These are phyloP conservation scores for Mythimna ferrago DNA, from an alignment of 2,888 invertebrate species.

Conservation along the genomic window DNA sequence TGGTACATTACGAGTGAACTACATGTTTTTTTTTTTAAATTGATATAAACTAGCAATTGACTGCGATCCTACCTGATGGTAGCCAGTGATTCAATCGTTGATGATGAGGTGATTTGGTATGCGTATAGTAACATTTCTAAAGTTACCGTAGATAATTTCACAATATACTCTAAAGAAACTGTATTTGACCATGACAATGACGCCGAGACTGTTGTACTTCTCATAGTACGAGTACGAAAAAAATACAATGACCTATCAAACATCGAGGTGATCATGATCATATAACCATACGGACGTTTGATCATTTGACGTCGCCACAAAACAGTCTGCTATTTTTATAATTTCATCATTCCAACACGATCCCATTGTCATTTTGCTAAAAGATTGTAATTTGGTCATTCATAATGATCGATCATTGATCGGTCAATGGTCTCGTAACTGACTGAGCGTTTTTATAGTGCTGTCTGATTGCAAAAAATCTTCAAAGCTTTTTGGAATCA, in stretches of 20 bases:
- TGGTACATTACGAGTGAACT: neutral
- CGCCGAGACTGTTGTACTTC: conserved; percentile 14
- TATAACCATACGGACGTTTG: neutral
- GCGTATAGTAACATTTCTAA: neutral
- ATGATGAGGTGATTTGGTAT: neutral
- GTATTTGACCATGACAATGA: conserved; percentile 36
- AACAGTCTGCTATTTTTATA: neutral
- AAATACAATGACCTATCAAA: conserved; percentile 23
- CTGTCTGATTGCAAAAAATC: neutral
- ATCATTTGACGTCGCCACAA: conserved; percentile 1
- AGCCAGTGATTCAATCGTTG: too few species aligned
- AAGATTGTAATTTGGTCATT: too few species aligned
- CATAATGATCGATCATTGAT: too few species aligned
- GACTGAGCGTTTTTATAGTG: neutral
- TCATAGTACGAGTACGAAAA: conserved; percentile 16
- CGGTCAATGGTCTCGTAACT: too few species aligned
- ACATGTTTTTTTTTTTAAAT: too few species aligned
- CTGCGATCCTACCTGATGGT: too few species aligned
- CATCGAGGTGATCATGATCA: conserved; percentile 25
- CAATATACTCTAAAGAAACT: neutral
- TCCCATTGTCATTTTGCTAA: too few species aligned
- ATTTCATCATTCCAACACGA: too few species aligned
- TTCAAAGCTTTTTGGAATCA: neutral
- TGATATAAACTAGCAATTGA: too few species aligned
- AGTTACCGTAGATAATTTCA: conserved; percentile 1